phyloP scores from a whole-genome alignment of 2,113 vertebrate genomes.

The Rhizomys pruinosus region DNA sequence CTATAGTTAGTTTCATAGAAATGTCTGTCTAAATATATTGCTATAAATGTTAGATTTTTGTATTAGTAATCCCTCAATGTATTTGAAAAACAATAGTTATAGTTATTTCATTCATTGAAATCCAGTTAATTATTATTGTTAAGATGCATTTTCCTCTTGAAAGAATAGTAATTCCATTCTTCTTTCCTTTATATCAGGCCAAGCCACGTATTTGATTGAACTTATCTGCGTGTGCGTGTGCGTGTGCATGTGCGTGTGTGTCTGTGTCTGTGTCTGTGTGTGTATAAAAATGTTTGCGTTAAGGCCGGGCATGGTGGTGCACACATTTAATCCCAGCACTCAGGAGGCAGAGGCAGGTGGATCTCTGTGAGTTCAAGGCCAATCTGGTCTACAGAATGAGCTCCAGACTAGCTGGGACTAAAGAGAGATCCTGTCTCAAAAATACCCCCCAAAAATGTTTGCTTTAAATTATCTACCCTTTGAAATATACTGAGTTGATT shows the following conservation, averaged over 20 bases:
- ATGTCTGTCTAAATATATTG: not conserved
- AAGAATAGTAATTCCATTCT: not conserved
- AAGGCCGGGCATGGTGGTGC: too few relatives aligned
- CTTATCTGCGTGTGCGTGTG: not conserved
- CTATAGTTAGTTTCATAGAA: slow-evolving; percentile 33
- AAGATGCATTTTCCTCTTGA: not conserved
- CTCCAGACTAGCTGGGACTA: too few relatives aligned
- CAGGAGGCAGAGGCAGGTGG: too few relatives aligned
- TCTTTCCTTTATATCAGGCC: not conserved
- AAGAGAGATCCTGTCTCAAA: too few relatives aligned
- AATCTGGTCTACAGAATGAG: too few relatives aligned
- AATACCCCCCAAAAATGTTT: too few relatives aligned
- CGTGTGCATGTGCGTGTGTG: not conserved
- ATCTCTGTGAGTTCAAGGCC: too few relatives aligned
- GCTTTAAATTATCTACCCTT: slow-evolving; percentile 50
- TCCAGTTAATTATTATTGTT: not conserved
- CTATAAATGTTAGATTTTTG: not conserved
- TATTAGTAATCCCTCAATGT: not conserved
- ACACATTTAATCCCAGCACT: too few relatives aligned
- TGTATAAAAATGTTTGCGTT: too few relatives aligned
- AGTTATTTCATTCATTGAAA: not conserved
- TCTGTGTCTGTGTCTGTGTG: not conserved
- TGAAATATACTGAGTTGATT: slow-evolving; percentile 46
- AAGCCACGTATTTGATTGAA: not conserved
- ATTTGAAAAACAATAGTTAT: not conserved